Conservation (phyloP, 2,888 invertebrate species). For the Lithophane semibrunnea region DNA sequence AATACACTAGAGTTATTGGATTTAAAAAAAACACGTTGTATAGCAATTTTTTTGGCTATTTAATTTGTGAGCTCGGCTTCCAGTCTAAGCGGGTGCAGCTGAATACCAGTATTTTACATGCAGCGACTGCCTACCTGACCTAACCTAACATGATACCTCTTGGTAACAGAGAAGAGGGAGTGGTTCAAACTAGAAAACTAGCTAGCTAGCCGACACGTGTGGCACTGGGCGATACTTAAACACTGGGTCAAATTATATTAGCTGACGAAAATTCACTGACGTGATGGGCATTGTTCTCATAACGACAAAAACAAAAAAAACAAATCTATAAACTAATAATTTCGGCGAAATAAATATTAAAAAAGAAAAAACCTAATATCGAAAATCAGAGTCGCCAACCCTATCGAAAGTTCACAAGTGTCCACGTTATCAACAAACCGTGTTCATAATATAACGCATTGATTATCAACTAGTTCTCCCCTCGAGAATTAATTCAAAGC, state of each 20-base stretch:
- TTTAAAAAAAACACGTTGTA: no score
- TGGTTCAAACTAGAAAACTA: background rate
- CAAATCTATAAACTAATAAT: no score
- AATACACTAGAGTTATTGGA: no score
- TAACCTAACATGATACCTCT: background rate
- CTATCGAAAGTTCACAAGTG: constrained; percentile 69
- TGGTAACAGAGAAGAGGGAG: background rate
- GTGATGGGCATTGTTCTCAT: no score
- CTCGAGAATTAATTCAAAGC: constrained; percentile 62
- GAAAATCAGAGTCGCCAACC: constrained; percentile 41
- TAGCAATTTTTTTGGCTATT: background rate
- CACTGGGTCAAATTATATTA: no score
- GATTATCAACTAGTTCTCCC: constrained; percentile 70
- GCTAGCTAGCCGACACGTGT: background rate
- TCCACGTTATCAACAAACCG: constrained; percentile 71
- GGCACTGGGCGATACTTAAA: background rate
- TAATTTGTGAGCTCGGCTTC: background rate
- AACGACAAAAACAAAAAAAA: background rate
- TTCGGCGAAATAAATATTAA: background rate
- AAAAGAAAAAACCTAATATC: background rate
- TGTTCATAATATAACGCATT: constrained; percentile 73
- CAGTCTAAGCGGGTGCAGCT: background rate
- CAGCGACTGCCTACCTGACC: background rate
- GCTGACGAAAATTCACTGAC: background rate
- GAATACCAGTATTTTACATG: background rate